These are phyloP conservation scores for Drosophila littoralis DNA, from an alignment of 1,140 invertebrate genomes.

Conservation along the genomic window DNA sequence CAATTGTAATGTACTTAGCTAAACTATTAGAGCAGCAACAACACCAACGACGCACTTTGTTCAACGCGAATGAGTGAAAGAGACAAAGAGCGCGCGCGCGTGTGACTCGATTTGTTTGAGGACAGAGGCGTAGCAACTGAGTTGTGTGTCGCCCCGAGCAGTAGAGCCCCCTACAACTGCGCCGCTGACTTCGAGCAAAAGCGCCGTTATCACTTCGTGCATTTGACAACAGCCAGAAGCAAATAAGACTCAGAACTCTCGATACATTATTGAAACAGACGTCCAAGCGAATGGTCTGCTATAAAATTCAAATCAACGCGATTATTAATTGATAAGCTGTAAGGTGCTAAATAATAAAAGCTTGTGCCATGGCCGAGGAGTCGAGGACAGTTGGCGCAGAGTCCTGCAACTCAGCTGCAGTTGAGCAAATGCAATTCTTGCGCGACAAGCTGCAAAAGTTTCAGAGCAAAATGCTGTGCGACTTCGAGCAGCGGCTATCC, in stretches of 20 bases:
- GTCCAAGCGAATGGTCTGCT: conserved; percentile 41
- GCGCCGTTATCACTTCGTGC: conserved; percentile 51
- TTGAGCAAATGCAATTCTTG: conserved; percentile 56
- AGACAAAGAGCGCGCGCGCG: neutral
- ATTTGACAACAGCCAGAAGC: conserved; percentile 33
- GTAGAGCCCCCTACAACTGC: conserved; percentile 5
- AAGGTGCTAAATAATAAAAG: conserved; percentile 3
- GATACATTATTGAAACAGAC: conserved; percentile 49
- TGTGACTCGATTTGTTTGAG: neutral
- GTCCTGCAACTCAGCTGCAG: neutral
- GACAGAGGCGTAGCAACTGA: conserved; percentile 13
- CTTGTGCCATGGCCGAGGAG: conserved; percentile 38
- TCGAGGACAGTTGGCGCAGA: conserved; percentile 1
- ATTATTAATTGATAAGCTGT: conserved; percentile 3
- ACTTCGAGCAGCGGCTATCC: conserved; percentile 65
- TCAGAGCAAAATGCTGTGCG: conserved; percentile 61
- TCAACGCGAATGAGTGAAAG: neutral
- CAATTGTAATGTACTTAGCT: conserved; percentile 45
- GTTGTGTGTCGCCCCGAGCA: neutral
- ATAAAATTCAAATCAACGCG: conserved; percentile 8
- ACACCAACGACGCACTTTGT: conserved; percentile 30
- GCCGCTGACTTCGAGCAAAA: conserved; percentile 21
- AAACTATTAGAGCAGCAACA: conserved; percentile 37
- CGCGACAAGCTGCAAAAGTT: conserved; percentile 70
- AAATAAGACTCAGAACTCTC: conserved; percentile 1